Percentiles rank a stretch among this genome's conserved stretches.
These are phyloP conservation scores for Scyliorhinus canicula DNA, from an alignment of 2,797 vertebrate genomes.

Conservation along the genomic window DNA sequence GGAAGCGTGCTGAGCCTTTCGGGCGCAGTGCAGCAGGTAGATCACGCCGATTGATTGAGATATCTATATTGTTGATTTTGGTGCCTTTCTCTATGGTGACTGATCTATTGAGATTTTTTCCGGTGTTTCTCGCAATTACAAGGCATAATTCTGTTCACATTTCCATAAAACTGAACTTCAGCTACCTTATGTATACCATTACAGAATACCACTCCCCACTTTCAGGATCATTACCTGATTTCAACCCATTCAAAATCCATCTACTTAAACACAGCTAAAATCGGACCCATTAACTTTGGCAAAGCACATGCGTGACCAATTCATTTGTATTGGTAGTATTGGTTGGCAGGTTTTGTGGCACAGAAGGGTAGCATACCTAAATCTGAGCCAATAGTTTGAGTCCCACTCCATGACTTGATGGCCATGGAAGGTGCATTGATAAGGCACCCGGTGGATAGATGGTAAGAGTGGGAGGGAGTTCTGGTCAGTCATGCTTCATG, in stretches of 20 bases:
- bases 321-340: neutral
- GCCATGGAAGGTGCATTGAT: too few species aligned
- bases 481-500: too few species aligned
- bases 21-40: too few species aligned
- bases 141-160: neutral
- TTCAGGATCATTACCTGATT: neutral
- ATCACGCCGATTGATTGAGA: too few species aligned
- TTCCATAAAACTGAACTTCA: neutral
- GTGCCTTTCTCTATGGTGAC: neutral
- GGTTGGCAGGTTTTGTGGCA: neutral
- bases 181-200: neutral
- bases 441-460: too few species aligned
- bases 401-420: too few species aligned
- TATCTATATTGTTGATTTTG: neutral
- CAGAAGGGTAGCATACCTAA: too few species aligned
- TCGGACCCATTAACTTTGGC: neutral
- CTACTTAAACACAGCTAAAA: too few species aligned
- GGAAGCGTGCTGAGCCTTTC: too few species aligned
- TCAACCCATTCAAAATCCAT: too few species aligned
- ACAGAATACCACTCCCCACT: neutral
- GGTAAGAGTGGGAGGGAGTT: too few species aligned
- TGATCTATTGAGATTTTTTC: neutral
- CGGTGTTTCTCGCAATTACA: neutral
- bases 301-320: neutral
- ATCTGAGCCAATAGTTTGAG: too few species aligned